Base-by-base conservation (phyloP, 1,140 invertebrate species). In the Meloidogyne floridensis region DNA sequence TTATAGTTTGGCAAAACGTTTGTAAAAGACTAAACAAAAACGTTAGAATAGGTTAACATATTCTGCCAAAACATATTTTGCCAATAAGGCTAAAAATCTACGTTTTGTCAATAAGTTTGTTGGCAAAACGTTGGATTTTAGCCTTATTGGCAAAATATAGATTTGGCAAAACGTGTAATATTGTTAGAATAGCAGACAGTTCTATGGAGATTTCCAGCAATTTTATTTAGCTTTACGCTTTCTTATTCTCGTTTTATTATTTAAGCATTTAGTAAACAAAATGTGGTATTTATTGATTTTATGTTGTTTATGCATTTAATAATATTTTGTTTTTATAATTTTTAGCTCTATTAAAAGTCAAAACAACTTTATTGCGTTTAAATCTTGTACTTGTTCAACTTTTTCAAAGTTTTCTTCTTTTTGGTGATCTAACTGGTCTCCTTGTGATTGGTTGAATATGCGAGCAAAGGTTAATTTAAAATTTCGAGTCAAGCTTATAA, bases 361-460 rank as follows among this genome's bases (percentile, higher is more conserved):
- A 65, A 47, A 47, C 47, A 47, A 47, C 47, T 47, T 65, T 65
- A 65, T 65, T 65, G 56, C 15, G 59, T n/a, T 65, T n/a, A 2
- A n/a, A n/a, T 15, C 59, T 65, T 6, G 15, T 65, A 5, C 59
- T n/a, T 65, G 15, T 65, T 8, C 47, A 47, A 47, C 47, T 47
- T 65, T n/a, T 5, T 65, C 59, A 13, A 15, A 65, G 59, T 65
- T 65, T 8, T 65, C 15, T n/a, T n/a, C 10, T 18, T 65, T 65
- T 18, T 65, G 59, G 11, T 65, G 59, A 65, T 65, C 59, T 65
- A 65, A 5, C 15, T 65, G 15, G 59, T 65, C 15, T 65, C 56
- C n/a, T n/a, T 65, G 59, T 65, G n/a, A n/a, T 65, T 65, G n/a
- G 53, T n/a, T 56, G 69, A 75, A 76, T 76, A 76, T 76, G 75